Percentiles rank a stretch among this genome's conserved stretches.
Conservation (phyloP, 2,888 invertebrate species). For the Marasmarcha lunaedactyla region DNA sequence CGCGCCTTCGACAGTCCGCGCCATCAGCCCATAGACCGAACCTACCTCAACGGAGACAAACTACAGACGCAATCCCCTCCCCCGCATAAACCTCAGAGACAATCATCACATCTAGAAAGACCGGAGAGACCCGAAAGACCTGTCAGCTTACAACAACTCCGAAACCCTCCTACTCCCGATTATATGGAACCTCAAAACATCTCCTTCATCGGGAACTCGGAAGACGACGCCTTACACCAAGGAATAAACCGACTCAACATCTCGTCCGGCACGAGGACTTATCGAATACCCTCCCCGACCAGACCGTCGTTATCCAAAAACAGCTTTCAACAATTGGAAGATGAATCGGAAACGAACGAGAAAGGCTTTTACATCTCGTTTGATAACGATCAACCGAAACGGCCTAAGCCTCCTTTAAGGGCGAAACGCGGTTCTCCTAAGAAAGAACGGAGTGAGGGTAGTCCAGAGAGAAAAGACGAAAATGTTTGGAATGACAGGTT, state of each 20-base stretch:
- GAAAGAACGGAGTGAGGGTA: conserved; percentile 70
- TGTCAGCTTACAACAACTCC: conserved; percentile 63
- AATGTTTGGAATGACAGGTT: conserved; percentile 30
- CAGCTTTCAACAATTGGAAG: conserved; percentile 74
- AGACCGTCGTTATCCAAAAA: conserved; percentile 77
- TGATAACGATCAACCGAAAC: conserved; percentile 87
- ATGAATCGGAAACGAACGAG: conserved; percentile 67
- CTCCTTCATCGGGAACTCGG: conserved; percentile 86
- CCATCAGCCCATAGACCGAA: conserved; percentile 40
- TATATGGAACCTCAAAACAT: conserved; percentile 96
- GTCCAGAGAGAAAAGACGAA: conserved; percentile 42
- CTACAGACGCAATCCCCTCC: conserved; percentile 46
- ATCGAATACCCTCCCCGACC: conserved; percentile 90
- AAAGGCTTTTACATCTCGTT: conserved; percentile 96
- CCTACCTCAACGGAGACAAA: conserved; percentile 74
- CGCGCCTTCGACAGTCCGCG: conserved; percentile 57
- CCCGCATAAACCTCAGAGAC: conserved; percentile 11
- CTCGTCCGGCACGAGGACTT: conserved; percentile 88
- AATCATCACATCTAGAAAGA: conserved; percentile 41
- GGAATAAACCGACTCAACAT: conserved; percentile 85
- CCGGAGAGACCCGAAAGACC: conserved; percentile 47
- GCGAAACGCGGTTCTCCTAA: conserved; percentile 81
- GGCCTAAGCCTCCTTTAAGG: conserved; percentile 89
- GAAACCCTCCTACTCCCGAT: conserved; percentile 76
- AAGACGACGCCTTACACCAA: conserved; percentile 68